Percentiles rank a stretch among this genome's conserved stretches.
Conservation (phyloP, 2,888 invertebrate species). For the Pecten maximus region DNA sequence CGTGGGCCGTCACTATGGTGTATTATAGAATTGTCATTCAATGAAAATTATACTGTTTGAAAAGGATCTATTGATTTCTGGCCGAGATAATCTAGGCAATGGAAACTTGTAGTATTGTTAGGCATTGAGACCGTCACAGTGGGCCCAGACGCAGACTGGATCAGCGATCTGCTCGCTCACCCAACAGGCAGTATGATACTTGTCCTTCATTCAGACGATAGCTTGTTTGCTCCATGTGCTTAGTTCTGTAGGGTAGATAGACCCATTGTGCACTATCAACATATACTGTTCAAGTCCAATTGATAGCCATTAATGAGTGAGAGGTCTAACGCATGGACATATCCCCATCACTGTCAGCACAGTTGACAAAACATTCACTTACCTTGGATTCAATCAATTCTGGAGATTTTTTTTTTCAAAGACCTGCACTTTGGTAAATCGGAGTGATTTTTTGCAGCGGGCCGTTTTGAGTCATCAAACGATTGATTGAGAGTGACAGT, state of each 20-base stretch:
- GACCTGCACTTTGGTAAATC: slow-evolving; percentile 31
- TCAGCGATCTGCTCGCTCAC: neutral
- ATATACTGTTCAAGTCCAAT: slow-evolving; percentile 1
- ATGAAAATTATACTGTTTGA: slow-evolving; percentile 69
- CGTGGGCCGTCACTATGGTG: slow-evolving; percentile 45
- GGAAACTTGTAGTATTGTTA: slow-evolving; percentile 55
- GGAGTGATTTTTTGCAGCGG: slow-evolving; percentile 23
- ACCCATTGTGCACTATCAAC: slow-evolving; percentile 29
- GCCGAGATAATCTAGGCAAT: slow-evolving; percentile 64
- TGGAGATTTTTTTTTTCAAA: slow-evolving; percentile 1
- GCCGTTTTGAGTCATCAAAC: slow-evolving; percentile 29
- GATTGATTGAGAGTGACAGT: slow-evolving; percentile 20
- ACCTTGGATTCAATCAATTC: slow-evolving; percentile 15
- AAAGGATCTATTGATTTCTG: slow-evolving; percentile 68
- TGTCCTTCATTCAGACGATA: slow-evolving; percentile 13
- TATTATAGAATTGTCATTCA: slow-evolving; percentile 66
- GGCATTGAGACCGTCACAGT: slow-evolving; percentile 30
- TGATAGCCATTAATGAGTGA: neutral
- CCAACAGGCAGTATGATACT: slow-evolving; percentile 3
- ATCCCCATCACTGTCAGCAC: neutral
- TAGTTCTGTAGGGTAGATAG: slow-evolving; percentile 20
- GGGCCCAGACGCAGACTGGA: slow-evolving; percentile 26
- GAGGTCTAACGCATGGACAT: neutral
- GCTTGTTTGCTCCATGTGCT: slow-evolving; percentile 13
- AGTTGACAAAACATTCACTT: slow-evolving; percentile 9